These are phyloP conservation scores for Myotis pilosus DNA, from an alignment of 2,797 vertebrate species.

Conservation along the genomic window DNA sequence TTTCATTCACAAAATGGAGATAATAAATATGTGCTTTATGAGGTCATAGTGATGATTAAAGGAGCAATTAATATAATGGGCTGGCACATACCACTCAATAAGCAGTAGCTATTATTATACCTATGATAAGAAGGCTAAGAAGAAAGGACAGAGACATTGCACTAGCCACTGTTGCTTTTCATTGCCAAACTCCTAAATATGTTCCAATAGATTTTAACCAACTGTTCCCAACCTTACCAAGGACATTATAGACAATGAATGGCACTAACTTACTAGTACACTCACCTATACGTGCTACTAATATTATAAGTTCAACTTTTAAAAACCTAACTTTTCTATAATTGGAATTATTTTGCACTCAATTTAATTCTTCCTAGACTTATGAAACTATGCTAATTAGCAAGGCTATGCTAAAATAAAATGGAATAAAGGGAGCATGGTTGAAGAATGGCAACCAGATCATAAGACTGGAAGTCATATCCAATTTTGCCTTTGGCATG, in stretches of 20 bases:
- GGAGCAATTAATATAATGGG: neutral
- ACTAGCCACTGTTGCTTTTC: neutral
- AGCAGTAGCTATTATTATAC: neutral
- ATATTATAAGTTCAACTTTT: conserved; percentile 49
- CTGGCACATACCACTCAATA: neutral
- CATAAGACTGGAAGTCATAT: conserved; percentile 62
- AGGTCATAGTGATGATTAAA: neutral
- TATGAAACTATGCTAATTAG: conserved; percentile 58
- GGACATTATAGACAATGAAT: conserved; percentile 22
- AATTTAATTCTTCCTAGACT: conserved; percentile 65
- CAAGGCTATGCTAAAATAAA: conserved; percentile 64
- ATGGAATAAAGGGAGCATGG: conserved; percentile 54
- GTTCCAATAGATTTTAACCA: conserved; percentile 9
- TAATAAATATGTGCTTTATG: conserved; percentile 35
- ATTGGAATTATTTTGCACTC: conserved; percentile 64
- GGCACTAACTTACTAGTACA: neutral
- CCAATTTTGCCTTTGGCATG: conserved; percentile 67
- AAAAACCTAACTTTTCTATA: conserved; percentile 48
- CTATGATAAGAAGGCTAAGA: conserved; percentile 24
- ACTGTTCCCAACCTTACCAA: neutral
- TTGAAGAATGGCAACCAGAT: conserved; percentile 62
- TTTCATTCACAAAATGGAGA: neutral
- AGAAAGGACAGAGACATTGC: neutral
- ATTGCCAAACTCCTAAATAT: neutral
- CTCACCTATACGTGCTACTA: conserved; percentile 26